phyloP scores from a whole-genome alignment of 2,797 vertebrate species.

The Leptoclinus maculatus region DNA sequence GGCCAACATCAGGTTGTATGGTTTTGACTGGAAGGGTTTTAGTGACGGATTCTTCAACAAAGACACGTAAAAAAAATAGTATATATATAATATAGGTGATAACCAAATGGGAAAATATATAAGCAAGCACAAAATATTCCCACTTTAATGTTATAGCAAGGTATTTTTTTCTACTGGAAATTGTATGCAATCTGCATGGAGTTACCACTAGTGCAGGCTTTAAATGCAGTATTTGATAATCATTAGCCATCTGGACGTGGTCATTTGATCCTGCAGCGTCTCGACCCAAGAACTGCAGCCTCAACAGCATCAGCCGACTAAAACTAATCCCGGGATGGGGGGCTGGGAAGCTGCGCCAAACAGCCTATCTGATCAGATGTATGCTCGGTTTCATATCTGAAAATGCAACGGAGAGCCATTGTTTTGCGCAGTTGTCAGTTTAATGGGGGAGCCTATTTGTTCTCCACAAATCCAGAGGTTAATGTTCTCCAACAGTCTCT shows the following conservation, averaged over 20 bases:
- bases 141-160: constrained; percentile 20
- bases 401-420: constrained; percentile 22
- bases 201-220: constrained; percentile 48
- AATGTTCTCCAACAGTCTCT: not conserved
- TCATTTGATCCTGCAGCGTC: constrained; percentile 85
- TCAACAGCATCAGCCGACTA: constrained; percentile 71
- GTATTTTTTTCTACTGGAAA: constrained; percentile 45
- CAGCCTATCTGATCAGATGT: constrained; percentile 17
- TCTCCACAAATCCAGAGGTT: not conserved
- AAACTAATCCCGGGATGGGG: constrained; percentile 67
- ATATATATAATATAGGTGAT: not conserved
- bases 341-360: constrained; percentile 50
- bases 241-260: constrained; percentile 85
- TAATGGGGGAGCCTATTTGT: not conserved
- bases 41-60: not conserved
- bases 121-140: too few relatives aligned
- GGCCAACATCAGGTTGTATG: constrained; percentile 71
- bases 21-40: not conserved
- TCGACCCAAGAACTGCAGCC: constrained; percentile 71
- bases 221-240: constrained; percentile 74
- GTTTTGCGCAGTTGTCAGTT: not conserved
- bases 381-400: constrained; percentile 30
- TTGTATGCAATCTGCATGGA: constrained; percentile 50
- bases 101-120: not conserved
- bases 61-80: too few relatives aligned